Evolutionary conservation across 2,797 vertebrate genomes (phyloP), one percentile per base, ranked within the genome.

Genomic region (Anabas testudineus): DNA sequence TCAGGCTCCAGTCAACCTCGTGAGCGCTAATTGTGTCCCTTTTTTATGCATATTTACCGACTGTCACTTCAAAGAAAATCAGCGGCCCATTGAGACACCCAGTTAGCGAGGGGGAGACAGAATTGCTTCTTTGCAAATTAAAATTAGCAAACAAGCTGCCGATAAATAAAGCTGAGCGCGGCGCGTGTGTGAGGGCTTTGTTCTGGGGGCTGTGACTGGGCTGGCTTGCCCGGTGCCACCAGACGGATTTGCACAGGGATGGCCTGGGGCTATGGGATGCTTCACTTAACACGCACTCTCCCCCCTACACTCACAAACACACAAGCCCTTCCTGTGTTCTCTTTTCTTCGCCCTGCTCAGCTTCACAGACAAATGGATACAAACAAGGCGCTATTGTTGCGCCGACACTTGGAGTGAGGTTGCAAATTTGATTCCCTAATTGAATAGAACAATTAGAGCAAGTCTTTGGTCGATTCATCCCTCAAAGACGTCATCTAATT

Each of bases 21-120:
- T 92, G 93, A 94, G 87, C 93, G 91, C 97, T 99, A 99, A 99
- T 99, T 99, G 97, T 96, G 96, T 96, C 95, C 95, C 95, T 96
- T 97, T 97, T 97, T 96, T 96, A 97, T 97, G 97, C 97, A 98
- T 99, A 99, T 99, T 98, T 99, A 99, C 97, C 93, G 95, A 97
- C 96, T 97, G 97, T 99, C 97, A 98, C 97, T 98, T 99, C 96
- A 98, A 97, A 96, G 97, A 97, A n/a, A 97, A 97, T 97, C 97
- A 97, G 96, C 91, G 86, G 95, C 94, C 97, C 96, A 96, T 95
- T 96, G 97, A 98, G 97, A 95, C 94, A 93, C 93, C 94, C 95
- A 90, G 95, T 96, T 96, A 96, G 95, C 91, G 92, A 94, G 90
- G 68, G n/a, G 78, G 63, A 37, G 51, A 81, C 94, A 96, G 94